phyloP scores from a whole-genome alignment of 1,140 invertebrate species.

The Pseudomyrmex sp. region DNA sequence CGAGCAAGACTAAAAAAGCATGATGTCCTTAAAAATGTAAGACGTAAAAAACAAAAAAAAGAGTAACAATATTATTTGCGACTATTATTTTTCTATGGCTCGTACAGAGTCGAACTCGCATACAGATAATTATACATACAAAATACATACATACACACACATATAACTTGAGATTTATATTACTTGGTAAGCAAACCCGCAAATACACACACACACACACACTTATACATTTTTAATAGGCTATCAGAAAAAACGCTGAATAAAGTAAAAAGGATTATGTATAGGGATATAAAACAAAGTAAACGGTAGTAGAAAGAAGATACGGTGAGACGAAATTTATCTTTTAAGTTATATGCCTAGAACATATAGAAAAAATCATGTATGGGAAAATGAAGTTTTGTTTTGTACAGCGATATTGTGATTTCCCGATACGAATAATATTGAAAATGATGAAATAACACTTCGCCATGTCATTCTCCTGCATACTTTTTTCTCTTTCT shows the following conservation, averaged over 20 bases:
- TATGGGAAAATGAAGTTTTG: constrained; percentile 78
- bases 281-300: constrained; percentile 60
- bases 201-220: constrained; percentile 66
- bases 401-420: constrained; percentile 83
- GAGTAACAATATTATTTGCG: constrained; percentile 78
- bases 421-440: constrained; percentile 78
- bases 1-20: constrained; percentile 60
- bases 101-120: constrained; percentile 70
- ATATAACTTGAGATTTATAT: constrained; percentile 77
- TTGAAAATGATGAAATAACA: constrained; percentile 73
- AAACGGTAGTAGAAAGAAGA: constrained; percentile 55
- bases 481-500: background rate
- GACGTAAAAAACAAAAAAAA: constrained; percentile 58
- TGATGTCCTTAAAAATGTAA: constrained; percentile 68
- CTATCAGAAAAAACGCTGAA: constrained; percentile 64
- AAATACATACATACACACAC: constrained; percentile 66
- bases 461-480: constrained; percentile 49
- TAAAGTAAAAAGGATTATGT: constrained; percentile 61
- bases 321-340: constrained; percentile 65
- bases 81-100: constrained; percentile 83
- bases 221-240: constrained; percentile 64
- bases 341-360: constrained; percentile 74
- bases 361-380: constrained; percentile 67
- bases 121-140: constrained; percentile 62
- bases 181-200: constrained; percentile 65